Base-by-base conservation (phyloP, 1,140 invertebrate genomes). In the Heliconius congener region DNA sequence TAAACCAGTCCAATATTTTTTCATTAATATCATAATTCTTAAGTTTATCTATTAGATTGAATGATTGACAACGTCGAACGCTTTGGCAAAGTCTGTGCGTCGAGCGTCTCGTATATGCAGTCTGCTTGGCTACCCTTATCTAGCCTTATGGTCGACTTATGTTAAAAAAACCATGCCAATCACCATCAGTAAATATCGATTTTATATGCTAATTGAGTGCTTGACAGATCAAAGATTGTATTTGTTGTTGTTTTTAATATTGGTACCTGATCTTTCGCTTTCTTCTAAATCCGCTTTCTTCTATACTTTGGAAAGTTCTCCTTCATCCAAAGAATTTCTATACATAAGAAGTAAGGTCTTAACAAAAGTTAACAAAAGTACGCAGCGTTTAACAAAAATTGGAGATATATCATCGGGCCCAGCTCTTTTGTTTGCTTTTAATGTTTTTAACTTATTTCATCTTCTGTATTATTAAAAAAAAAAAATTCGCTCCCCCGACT, bases 391-490 rank as follows among this genome's bases (percentile, higher is more conserved):
- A 13, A 84, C 57, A 57, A 83, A 82, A 3, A 82, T 52, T 0
- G 75, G 73, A 3, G 82, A 75, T 13, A 85, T 76, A 19, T 78
- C 71, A 76, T 85, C 82, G 0, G 82, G 79, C 1, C 84, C 80
- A 2, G 34, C 6, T 37, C 34, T 6, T 37, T 8, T 6, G 5
- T 37, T 37, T 1, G 34, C 6, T 37, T 37, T 37, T 6, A 37
- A 0, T 1, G 6, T 37, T 37, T 37, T 37, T 37, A 37, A 34
- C 5, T 37, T 6, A 37, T 37, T 6, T 37, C 6, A 2, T 34
- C 30, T 34, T 34, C 30, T 3, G 30, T 34, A 23, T 23, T 23
- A 23, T 0, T 23, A 23, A 23, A 23, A 23, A 23, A 23, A 23
- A 23, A 23, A 23, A 23, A 23, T 23, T 23, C 23, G 23, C 23